These are phyloP conservation scores for Pollenia griseotomentosa DNA, from an alignment of 2,888 invertebrate species.

Conservation along the genomic window DNA sequence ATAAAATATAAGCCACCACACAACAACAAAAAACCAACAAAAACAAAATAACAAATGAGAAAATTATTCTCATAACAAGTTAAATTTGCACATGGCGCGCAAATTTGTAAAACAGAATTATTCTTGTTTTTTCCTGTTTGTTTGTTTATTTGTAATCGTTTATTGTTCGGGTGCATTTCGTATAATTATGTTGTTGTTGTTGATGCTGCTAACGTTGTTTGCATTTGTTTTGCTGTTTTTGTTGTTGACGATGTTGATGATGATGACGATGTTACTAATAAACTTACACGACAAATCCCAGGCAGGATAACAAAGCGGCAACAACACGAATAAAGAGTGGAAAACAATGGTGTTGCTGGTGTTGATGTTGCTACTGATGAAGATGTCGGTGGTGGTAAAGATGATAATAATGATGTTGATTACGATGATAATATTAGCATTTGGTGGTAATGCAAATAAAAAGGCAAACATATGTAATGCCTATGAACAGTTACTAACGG, in stretches of 20 bases:
- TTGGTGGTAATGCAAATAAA: slow-evolving; percentile 73
- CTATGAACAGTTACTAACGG: slow-evolving; percentile 75
- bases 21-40: slow-evolving; percentile 40
- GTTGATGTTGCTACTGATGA: slow-evolving; percentile 22
- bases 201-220: slow-evolving; percentile 40
- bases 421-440: slow-evolving; percentile 70
- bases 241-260: slow-evolving; percentile 19
- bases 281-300: slow-evolving; percentile 69
- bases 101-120: slow-evolving; percentile 67
- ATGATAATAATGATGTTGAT: slow-evolving; percentile 22
- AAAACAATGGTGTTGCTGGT: slow-evolving; percentile 46
- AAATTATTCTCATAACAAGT: slow-evolving; percentile 62
- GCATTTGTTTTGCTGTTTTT: slow-evolving; percentile 49
- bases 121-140: background rate
- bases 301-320: slow-evolving; percentile 60
- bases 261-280: slow-evolving; percentile 68
- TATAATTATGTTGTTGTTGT: slow-evolving; percentile 52
- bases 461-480: slow-evolving; percentile 73
- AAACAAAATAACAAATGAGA: slow-evolving; percentile 49
- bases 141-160: slow-evolving; percentile 75
- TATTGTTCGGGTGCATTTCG: slow-evolving; percentile 74
- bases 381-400: background rate
- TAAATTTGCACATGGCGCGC: slow-evolving; percentile 73
- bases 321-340: slow-evolving; percentile 59
- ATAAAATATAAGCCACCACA: slow-evolving; percentile 54